Percentiles rank a stretch among this genome's conserved stretches.
phyloP scores from a whole-genome alignment of 2,113 vertebrate species.

The Galeopterus variegatus region DNA sequence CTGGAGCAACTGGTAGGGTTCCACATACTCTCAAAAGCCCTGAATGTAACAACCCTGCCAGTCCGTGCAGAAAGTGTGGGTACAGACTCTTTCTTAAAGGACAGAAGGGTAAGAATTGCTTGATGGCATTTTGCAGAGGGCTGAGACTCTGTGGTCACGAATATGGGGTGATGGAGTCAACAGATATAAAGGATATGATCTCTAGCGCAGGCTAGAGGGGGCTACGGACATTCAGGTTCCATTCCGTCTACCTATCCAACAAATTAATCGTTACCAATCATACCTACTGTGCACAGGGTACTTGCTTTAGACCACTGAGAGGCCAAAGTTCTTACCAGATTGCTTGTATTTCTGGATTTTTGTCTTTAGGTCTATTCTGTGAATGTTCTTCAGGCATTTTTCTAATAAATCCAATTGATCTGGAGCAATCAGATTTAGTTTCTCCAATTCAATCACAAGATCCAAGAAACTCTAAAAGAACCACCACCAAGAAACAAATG shows the following conservation, averaged over 20 bases:
- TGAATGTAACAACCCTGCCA: background rate
- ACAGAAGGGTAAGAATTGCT: background rate
- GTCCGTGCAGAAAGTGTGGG: background rate
- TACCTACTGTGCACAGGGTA: background rate
- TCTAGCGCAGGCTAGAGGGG: background rate
- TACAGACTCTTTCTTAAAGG: background rate
- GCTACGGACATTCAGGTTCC: background rate
- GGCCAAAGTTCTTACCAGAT: constrained; percentile 88
- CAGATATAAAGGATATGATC: background rate
- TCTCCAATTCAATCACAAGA: constrained; percentile 94
- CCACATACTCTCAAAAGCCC: background rate
- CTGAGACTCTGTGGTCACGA: background rate
- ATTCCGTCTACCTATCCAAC: background rate
- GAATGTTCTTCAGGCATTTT: constrained; percentile 90
- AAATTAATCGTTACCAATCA: background rate
- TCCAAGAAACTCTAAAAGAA: constrained; percentile 93
- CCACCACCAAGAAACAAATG: constrained; percentile 59
- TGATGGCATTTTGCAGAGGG: background rate
- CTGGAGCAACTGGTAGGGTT: background rate
- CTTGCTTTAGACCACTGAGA: background rate
- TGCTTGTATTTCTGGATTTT: constrained; percentile 91
- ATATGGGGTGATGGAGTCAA: background rate
- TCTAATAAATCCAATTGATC: constrained; percentile 92
- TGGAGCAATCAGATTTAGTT: constrained; percentile 91
- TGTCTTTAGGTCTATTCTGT: constrained; percentile 92